Conservation (phyloP, 2,888 invertebrate species). For the Carabus problematicus region DNA sequence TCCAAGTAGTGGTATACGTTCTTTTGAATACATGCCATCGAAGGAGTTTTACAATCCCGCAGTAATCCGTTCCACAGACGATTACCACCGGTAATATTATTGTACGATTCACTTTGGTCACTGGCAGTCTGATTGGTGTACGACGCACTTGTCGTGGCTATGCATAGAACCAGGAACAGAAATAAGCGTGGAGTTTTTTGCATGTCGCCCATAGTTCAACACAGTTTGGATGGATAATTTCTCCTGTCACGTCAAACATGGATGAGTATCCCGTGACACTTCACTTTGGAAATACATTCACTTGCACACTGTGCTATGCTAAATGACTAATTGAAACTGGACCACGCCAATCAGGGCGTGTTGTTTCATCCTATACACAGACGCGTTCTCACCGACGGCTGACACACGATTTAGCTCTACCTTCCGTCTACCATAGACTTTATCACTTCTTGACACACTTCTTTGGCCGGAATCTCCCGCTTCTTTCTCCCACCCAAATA, state of each 20-base stretch:
- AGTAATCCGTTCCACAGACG: constrained; percentile 77
- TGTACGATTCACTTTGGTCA: constrained; percentile 7
- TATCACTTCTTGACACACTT: constrained; percentile 58
- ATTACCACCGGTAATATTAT: constrained; percentile 61
- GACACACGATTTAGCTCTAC: constrained; percentile 36
- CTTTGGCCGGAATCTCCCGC: constrained; percentile 49
- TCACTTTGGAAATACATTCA: constrained; percentile 40
- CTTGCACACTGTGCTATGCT: constrained; percentile 44
- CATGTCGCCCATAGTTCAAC: constrained; percentile 24
- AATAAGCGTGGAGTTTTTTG: constrained; percentile 22
- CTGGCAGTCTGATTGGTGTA: constrained; percentile 20
- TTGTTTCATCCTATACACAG: constrained; percentile 39
- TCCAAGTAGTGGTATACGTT: constrained; percentile 78
- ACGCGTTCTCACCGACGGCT: constrained; percentile 28
- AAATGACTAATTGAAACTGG: constrained; percentile 49
- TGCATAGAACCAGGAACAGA: constrained; percentile 22
- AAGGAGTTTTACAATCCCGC: constrained; percentile 72
- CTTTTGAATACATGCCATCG: constrained; percentile 78
- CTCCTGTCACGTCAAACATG: constrained; percentile 41
- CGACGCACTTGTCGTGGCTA: constrained; percentile 8
- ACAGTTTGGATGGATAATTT: constrained; percentile 13
- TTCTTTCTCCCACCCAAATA: constrained; percentile 31
- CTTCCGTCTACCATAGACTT: constrained; percentile 47
- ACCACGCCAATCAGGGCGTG: constrained; percentile 55
- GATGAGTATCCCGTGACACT: constrained; percentile 42